Base-by-base conservation (phyloP, 2,113 vertebrate genomes). In the Limanda limanda region DNA sequence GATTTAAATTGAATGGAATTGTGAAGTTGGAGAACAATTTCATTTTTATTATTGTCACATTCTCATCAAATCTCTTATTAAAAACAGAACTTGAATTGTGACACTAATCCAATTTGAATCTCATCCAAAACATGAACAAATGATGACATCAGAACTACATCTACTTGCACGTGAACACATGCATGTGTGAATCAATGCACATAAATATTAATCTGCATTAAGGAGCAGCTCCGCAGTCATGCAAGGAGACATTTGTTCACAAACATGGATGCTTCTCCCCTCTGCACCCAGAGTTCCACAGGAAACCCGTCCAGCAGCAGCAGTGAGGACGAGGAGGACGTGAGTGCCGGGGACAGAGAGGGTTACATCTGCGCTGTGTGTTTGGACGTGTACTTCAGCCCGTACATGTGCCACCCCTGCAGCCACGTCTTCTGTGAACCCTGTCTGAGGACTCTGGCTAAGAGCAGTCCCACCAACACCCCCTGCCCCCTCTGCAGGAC, bases 371-470 rank as follows among this genome's bases (percentile, higher is more conserved):
- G 97, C 73, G 97, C 98, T 0, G 97, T 99, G 55, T 99, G 97
- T 86, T 86, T 99, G 92, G 98, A 99, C 74, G 91, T 99, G 64
- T 99, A 98, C 92, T 98, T 97, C 93, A 98, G 96, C 85, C 98
- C 98, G 18, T 96, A 98, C 87, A 97, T 96, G 96, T 99, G 98
- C 79, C 96, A 97, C 69, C 98, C 98, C 3, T 99, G 98, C 86
- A 96, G 90, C 68, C 98, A 99, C 84, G 94, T 99, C 91, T 99
- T 99, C 93, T 99, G 97, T 86, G 98, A 99, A 90, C 97, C 97
- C 76, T 99, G 97, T 89, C 93, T 99, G 87, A 95, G 98, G 84
- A 98, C 95, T 1, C 96, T 99, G 87, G 98, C 97, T 77, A 97
- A 95, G 93, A 97, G 96, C 92, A 96, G 95, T 84, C 95, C 97